Evolutionary conservation across 2,113 vertebrate species (phyloP), one percentile per base, ranked within the genome.

Genomic region (Corythornis vintsioides): DNA sequence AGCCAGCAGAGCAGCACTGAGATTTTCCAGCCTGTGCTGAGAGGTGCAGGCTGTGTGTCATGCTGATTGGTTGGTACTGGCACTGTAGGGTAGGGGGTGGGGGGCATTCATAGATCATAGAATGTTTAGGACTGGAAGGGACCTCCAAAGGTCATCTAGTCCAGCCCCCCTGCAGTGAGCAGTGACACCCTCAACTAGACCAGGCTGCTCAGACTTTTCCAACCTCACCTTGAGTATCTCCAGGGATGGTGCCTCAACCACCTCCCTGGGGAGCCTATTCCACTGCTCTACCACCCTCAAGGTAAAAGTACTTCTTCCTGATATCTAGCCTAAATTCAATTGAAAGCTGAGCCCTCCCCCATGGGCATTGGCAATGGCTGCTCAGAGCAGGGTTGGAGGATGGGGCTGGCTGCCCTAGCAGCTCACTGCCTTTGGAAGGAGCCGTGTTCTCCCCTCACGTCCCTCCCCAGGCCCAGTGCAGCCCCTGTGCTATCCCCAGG

Each of bases 11-110:
- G 81, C 24, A 0, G 26, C 79, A 76, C 71, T 0, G 1, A 48
- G 74, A 18, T 40, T 53, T 63, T 59, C 19, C 48, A 65, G 82
- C 90, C 72, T 13, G 2, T 60, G 3, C 76, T 0, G 2, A 74
- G 84, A 31, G 83, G 77, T 73, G 3, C 10, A 5, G 79, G 40
- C 66, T 67, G 83, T 25, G 35, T 79, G 82, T 87, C 78, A 66
- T 2, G 3, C 55, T 66, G 13, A 1, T 15, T 40, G 33, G 31
- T 52, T 65, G 81, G 43, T 74, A 45, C 61, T 61, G 13, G 70
- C 0, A 0, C 86, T 47, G 0, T 29, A 52, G 77, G 56, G 11
- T 57, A 69, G 13, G 22, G 31, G 48, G 35, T 35, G 35, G 43
- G 24, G 22, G 48, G 22, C 22, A 57, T 90, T 73, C 38, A 38